Conservation (phyloP, 2,797 vertebrate genomes). For the Dicrostonyx torquatus region DNA sequence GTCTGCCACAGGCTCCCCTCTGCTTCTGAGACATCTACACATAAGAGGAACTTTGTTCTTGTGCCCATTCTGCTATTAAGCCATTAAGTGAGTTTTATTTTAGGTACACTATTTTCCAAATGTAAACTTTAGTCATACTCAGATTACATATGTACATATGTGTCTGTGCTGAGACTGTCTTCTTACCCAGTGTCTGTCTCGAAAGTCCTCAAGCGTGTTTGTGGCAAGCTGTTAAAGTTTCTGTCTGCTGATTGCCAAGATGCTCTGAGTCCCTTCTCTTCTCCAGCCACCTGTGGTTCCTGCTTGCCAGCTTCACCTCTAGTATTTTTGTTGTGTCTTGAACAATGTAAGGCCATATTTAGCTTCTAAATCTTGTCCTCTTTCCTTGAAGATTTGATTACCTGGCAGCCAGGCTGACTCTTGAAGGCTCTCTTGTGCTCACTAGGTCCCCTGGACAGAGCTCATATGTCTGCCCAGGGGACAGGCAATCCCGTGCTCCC, state of each 20-base stretch:
- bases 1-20: background rate
- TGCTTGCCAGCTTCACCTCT: background rate
- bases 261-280: background rate
- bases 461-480: background rate
- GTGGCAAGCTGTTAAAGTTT: background rate
- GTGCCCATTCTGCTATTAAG: background rate
- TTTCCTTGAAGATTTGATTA: background rate
- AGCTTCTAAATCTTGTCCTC: slow-evolving; percentile 17
- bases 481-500: background rate
- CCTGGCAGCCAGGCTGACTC: background rate
- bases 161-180: slow-evolving; percentile 45
- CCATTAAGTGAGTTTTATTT: slow-evolving; percentile 9
- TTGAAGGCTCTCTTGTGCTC: background rate
- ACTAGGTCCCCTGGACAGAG: background rate
- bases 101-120: background rate
- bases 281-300: background rate
- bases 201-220: slow-evolving; percentile 24
- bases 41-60: background rate
- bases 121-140: background rate
- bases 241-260: background rate
- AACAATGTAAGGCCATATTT: background rate
- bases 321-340: background rate
- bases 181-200: background rate
- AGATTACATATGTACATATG: background rate
- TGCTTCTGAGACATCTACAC: background rate